Evolutionary conservation across 1,140 invertebrate species (phyloP).

Genomic region (Formica selysi): DNA sequence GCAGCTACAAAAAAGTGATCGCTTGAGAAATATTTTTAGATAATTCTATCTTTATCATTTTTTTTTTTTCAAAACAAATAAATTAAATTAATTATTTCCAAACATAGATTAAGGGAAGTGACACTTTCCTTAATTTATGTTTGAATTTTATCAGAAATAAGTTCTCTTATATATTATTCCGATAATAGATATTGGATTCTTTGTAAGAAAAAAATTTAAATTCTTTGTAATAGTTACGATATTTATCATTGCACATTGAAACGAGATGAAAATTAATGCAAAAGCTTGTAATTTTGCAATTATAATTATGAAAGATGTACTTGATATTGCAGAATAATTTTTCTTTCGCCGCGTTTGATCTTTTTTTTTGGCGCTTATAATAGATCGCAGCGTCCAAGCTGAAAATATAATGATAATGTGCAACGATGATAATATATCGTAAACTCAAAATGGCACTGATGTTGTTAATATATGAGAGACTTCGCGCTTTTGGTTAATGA

Average conservation of each 20-base stretch:
- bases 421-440: slow-evolving; percentile 4
- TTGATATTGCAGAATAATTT: background rate
- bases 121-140: background rate
- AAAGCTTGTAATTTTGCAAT: background rate
- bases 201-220: background rate
- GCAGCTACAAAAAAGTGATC: background rate
- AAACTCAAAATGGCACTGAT: background rate
- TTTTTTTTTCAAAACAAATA: background rate
- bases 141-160: background rate
- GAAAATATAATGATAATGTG: slow-evolving; percentile 46
- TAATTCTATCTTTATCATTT: background rate
- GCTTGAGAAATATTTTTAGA: background rate
- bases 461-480: slow-evolving; percentile 27
- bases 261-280: background rate
- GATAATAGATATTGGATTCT: background rate
- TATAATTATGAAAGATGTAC: background rate
- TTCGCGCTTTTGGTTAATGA: slow-evolving; percentile 12
- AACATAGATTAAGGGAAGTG: no score
- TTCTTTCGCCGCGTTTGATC: background rate
- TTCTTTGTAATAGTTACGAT: background rate
- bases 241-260: background rate
- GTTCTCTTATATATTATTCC: background rate
- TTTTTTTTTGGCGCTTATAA: background rate
- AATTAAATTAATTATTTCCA: no score
- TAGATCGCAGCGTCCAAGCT: background rate